Evolutionary conservation across 1,140 invertebrate species (phyloP).

Genomic region (Helicorthomorpha holstii): DNA sequence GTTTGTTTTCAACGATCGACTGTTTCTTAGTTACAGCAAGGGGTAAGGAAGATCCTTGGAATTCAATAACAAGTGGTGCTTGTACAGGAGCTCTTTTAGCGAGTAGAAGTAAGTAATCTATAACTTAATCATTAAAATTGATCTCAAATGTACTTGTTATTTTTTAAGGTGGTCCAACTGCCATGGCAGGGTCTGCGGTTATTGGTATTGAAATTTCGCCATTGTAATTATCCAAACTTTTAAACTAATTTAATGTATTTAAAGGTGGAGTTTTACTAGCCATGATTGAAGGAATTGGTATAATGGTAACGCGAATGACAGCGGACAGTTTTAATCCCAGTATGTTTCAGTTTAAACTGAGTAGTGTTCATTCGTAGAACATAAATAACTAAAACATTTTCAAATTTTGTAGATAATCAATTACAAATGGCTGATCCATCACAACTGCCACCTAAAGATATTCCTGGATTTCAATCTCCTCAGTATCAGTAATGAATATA

Average conservation of each 20-base stretch:
- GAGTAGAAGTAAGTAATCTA: slow-evolving; percentile 47
- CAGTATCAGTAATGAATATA: slow-evolving; percentile 7
- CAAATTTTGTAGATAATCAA: slow-evolving; percentile 9
- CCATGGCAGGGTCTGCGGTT: slow-evolving; percentile 88
- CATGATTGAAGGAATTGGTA: slow-evolving; percentile 90
- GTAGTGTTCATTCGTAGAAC: too few species aligned
- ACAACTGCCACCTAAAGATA: slow-evolving; percentile 7
- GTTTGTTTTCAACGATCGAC: slow-evolving; percentile 93
- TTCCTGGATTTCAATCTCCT: neutral
- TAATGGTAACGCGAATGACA: slow-evolving; percentile 71
- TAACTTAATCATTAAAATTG: neutral
- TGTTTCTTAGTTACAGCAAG: slow-evolving; percentile 84
- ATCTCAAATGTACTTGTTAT: neutral
- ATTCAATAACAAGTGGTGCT: slow-evolving; percentile 92
- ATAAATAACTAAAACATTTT: slow-evolving; percentile 1
- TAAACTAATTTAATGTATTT: slow-evolving; percentile 8
- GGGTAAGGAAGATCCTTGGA: slow-evolving; percentile 97
- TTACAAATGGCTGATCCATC: slow-evolving; percentile 13
- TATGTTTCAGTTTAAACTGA: slow-evolving; percentile 8
- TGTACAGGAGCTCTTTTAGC: slow-evolving; percentile 87
- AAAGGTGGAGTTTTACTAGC: slow-evolving; percentile 70
- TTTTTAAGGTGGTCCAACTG: slow-evolving; percentile 48
- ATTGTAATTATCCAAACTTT: neutral
- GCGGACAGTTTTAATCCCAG: slow-evolving; percentile 76
- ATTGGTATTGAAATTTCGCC: slow-evolving; percentile 44